These are phyloP conservation scores for Nomada flava DNA, from an alignment of 2,888 invertebrate genomes.

Conservation along the genomic window DNA sequence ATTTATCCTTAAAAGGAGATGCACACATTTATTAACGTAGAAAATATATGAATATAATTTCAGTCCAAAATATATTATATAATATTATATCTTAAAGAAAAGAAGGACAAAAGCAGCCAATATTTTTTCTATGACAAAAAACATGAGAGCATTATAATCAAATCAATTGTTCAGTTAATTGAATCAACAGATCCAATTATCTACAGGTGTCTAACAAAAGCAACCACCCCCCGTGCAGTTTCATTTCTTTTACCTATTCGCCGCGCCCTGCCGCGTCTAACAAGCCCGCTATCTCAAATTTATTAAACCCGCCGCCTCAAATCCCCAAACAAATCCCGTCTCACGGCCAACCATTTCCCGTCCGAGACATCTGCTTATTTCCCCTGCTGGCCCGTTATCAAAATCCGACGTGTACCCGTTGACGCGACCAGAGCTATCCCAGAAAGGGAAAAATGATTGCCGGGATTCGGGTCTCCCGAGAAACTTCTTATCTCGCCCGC, in stretches of 20 bases:
- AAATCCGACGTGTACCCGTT: not conserved
- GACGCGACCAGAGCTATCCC: not conserved
- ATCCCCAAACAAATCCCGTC: constrained; percentile 12
- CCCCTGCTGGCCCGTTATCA: constrained; percentile 9
- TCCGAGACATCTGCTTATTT: constrained; percentile 8
- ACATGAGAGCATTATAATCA: too few relatives aligned
- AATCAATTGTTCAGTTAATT: too few relatives aligned
- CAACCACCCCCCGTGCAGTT: not conserved
- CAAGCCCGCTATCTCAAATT: not conserved
- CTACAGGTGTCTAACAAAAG: not conserved
- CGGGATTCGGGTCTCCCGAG: not conserved
- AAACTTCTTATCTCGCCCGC: constrained; percentile 32
- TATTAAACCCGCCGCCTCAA: not conserved
- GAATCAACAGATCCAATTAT: not conserved
- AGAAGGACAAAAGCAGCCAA: too few relatives aligned
- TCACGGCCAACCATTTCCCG: not conserved
- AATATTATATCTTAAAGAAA: too few relatives aligned
- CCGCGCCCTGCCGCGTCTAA: not conserved
- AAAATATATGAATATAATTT: too few relatives aligned
- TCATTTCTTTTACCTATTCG: too few relatives aligned
- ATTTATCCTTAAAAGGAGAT: too few relatives aligned
- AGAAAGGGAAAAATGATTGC: constrained; percentile 1
- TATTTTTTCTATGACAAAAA: too few relatives aligned
- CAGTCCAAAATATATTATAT: too few relatives aligned
- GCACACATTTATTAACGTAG: too few relatives aligned